Evolutionary conservation across 2,113 vertebrate species (phyloP), one percentile per base, ranked within the genome.

Genomic region (Pomatorhinus ruficollis): DNA sequence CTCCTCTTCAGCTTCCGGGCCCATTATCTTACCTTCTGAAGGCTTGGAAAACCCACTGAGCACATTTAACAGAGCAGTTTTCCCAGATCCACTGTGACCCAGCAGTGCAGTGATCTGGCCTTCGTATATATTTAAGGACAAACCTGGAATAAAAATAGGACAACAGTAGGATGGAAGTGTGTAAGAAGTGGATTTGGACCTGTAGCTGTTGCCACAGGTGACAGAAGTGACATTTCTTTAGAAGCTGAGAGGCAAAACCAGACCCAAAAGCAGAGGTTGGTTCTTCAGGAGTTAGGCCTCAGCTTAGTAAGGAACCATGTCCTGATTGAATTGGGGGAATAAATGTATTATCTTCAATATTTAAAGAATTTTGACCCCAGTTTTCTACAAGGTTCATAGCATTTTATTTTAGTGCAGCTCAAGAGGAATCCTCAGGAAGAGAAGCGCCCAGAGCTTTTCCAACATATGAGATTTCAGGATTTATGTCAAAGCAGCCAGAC

Each of bases 91-190:
- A 27, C 98, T 99, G 96, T 98, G 98, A 19, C 99, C 99, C 88
- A 99, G 98, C 53, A 99, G 93, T 3, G 98, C 99, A 1, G 99
- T 99, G 83, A 99, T 98, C 94, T 99, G 99, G 8, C 98, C 98
- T 96, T 99, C 99, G 3, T 99, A 99, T 33, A 99, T 96, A 90
- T 97, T 98, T 66, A 99, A 98, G 5, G 98, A 98, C 95, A 99
- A 92, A 83, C 98, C 99, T 99, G 59, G 42, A 53, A 90, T 1
- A 57, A 24, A 85, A 93, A 74, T 0, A 42, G 17, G 11, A 15
- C 30, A 45, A 65, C 6, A 39, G 63, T 5, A 22, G 57, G 42
- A 49, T 57, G 64, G 72, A 60, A 42, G 21, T 2, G 13, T 7
- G 28, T 37, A 40, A 82, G 66, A 33, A 69, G 37, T 0, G 30